Evolutionary conservation across 2,113 vertebrate species (phyloP), one percentile per base, ranked within the genome.

Genomic region (Ancistrus triradiatus): DNA sequence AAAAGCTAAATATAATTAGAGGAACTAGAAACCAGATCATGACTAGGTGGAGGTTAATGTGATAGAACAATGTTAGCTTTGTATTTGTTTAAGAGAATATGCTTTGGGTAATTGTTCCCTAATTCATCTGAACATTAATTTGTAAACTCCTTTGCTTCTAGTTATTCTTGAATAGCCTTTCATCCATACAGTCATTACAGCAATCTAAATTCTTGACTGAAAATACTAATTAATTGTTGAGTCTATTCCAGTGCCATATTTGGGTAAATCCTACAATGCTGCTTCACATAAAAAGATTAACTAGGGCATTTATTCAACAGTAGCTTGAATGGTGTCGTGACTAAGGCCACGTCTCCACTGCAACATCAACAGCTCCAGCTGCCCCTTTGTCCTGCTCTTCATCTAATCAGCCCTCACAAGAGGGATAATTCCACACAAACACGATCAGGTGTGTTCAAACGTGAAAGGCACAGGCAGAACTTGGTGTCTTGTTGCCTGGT

Each of bases 361-460:
- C 10, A 40, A 27, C 40, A 47, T 27, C 21, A 66, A 17, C 14
- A 6, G 11, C 18, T 17, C 64, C 35, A n/a, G 53, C 46, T 59
- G 53, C 13, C 44, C 14, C 31, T 58, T 57, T 66, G 46, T 63
- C 48, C 11, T 31, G 59, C 2, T 21, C 11, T 13, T 51, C 24
- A 63, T 63, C 48, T 28, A 51, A 66, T 66, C 46, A 42, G 13
- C 6, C n/a, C 33, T 58, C 42, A 66, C 24, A 14, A 65, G 64
- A 15, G 35, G 31, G 64, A 50, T 48, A 48, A 38, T 49, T 52
- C 51, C 63, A 66, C 15, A 14, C 42, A 65, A 55, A 40, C 63
- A 57, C 48, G 21, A 66, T 38, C 42, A 48, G 43, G 21, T 46
- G 18, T 65, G 51, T 11, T 56, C 25, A 28, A 24, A 48, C 51